phyloP scores from a whole-genome alignment of 1,140 invertebrate genomes.

The Neodiprion fabricii region DNA sequence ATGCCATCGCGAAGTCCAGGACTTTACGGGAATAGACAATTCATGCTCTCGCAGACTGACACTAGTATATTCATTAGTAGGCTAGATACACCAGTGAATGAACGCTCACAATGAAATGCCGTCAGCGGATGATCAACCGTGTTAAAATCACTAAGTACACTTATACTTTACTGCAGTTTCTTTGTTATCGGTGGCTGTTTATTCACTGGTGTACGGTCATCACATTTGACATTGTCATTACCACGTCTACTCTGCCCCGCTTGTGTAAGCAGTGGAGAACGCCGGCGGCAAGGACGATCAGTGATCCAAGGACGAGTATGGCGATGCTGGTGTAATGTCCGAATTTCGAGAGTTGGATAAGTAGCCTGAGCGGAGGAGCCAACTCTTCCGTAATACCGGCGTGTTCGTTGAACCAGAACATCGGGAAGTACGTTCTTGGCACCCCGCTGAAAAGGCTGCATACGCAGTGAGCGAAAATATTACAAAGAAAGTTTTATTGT shows the following conservation, averaged over 20 bases:
- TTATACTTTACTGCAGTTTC: background rate
- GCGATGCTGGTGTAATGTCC: conserved; percentile 39
- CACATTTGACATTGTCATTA: background rate
- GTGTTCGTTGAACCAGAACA: conserved; percentile 79
- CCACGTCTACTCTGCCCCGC: background rate
- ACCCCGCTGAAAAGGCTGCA: conserved; percentile 70
- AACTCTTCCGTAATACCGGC: conserved; percentile 66
- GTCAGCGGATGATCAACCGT: too few relatives aligned
- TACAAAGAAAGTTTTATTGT: background rate
- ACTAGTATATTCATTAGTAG: too few relatives aligned
- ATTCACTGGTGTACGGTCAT: conserved; percentile 21
- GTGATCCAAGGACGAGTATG: conserved; percentile 45
- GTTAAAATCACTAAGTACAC: too few relatives aligned
- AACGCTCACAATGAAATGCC: too few relatives aligned
- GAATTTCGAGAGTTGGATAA: conserved; percentile 48
- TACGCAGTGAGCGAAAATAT: conserved; percentile 17
- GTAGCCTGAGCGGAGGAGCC: conserved; percentile 43
- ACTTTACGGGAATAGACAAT: too few relatives aligned
- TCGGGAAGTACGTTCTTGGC: conserved; percentile 74
- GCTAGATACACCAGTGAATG: too few relatives aligned
- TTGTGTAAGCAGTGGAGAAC: conserved; percentile 26
- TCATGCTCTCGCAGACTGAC: too few relatives aligned
- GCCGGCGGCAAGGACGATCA: conserved; percentile 34
- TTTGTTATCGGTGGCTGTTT: conserved; percentile 14
- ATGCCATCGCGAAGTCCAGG: too few relatives aligned